Percentiles rank a stretch among this genome's conserved stretches.
phyloP scores from a whole-genome alignment of 2,888 invertebrate genomes.

The Prosapia bicincta region DNA sequence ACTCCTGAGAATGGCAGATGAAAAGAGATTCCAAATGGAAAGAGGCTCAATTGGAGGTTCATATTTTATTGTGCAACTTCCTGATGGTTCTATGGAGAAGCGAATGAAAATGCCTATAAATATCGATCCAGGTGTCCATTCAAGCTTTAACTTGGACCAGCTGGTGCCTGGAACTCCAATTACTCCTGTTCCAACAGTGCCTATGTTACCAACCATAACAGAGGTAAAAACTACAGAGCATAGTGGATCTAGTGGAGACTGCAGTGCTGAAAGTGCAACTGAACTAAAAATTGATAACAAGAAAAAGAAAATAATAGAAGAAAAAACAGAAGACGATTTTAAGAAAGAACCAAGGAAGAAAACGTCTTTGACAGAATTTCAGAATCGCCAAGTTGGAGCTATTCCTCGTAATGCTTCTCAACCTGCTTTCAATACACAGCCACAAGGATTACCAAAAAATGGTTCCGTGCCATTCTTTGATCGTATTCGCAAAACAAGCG shows the following conservation, averaged over 20 bases:
- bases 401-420: constrained; percentile 84
- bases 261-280: constrained; percentile 47
- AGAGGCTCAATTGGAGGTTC: constrained; percentile 84
- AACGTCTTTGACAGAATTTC: constrained; percentile 21
- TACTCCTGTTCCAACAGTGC: constrained; percentile 77
- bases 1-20: constrained; percentile 89
- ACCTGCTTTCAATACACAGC: constrained; percentile 74
- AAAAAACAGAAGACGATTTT: constrained; percentile 42
- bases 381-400: constrained; percentile 29
- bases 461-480: constrained; percentile 89
- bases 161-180: constrained; percentile 66
- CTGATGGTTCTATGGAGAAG: constrained; percentile 88
- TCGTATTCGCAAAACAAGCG: constrained; percentile 77
- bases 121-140: constrained; percentile 91
- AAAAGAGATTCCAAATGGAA: constrained; percentile 86
- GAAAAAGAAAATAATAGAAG: constrained; percentile 40
- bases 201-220: constrained; percentile 85
- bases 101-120: constrained; percentile 87
- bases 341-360: constrained; percentile 27
- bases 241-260: constrained; percentile 52
- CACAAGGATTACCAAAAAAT: constrained; percentile 74
- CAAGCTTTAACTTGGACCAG: constrained; percentile 83
- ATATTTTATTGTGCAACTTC: constrained; percentile 82
- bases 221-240: constrained; percentile 61
- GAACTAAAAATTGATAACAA: constrained; percentile 39